phyloP scores from a whole-genome alignment of 2,797 vertebrate species.

The Anabas testudineus region DNA sequence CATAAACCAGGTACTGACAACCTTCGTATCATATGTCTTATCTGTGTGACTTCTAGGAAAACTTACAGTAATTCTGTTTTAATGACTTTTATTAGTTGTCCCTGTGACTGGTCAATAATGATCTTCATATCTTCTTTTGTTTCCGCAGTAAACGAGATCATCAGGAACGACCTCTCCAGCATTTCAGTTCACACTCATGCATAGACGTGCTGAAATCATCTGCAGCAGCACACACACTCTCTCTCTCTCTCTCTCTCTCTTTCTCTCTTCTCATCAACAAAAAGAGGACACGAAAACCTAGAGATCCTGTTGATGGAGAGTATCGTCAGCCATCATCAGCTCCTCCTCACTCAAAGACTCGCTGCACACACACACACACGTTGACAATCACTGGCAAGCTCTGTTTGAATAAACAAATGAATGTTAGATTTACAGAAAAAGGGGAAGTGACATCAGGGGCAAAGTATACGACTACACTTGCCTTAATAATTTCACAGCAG shows the following conservation, averaged over 20 bases:
- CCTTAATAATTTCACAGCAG: constrained; percentile 75
- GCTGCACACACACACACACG: constrained; percentile 57
- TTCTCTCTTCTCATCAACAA: constrained; percentile 30
- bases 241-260: too few species aligned
- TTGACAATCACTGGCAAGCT: constrained; percentile 69
- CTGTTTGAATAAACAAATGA: constrained; percentile 64
- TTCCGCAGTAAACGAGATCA: constrained; percentile 96
- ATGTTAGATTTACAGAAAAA: constrained; percentile 72
- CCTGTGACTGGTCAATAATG: constrained; percentile 30
- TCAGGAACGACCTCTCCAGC: constrained; percentile 96
- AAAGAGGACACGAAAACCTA: constrained; percentile 21
- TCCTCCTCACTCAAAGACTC: constrained; percentile 41
- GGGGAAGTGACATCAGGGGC: constrained; percentile 71
- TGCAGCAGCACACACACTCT: constrained; percentile 46
- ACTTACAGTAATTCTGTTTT: constrained; percentile 1
- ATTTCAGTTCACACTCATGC: constrained; percentile 88
- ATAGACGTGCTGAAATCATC: constrained; percentile 64
- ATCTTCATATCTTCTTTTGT: constrained; percentile 58
- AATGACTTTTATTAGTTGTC: too few species aligned
- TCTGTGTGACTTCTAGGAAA: too few species aligned
- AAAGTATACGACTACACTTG: constrained; percentile 67
- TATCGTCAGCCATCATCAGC: constrained; percentile 33
- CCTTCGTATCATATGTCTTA: background rate
- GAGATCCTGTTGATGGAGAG: constrained; percentile 71
- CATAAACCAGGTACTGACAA: too few species aligned